These are phyloP conservation scores for Copidosoma aretas DNA, from an alignment of 2,888 invertebrate genomes.

Conservation along the genomic window DNA sequence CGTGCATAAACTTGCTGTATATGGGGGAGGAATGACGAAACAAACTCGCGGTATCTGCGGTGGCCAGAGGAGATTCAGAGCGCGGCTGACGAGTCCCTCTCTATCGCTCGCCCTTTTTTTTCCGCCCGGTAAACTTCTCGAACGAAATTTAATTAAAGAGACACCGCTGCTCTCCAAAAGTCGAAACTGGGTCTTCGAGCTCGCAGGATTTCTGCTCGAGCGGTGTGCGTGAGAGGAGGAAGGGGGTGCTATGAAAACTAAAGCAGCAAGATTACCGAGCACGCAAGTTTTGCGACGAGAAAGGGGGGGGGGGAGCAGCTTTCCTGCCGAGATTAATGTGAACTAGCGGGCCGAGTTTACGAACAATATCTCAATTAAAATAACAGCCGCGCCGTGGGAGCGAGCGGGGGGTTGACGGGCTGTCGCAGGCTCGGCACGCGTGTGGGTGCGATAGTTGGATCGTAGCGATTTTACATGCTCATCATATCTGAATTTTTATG, in stretches of 20 bases:
- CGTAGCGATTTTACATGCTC: too few species aligned
- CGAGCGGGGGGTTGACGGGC: too few species aligned
- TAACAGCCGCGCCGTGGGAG: too few species aligned
- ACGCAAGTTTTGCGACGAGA: constrained; percentile 10
- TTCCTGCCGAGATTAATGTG: too few species aligned
- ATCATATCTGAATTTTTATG: too few species aligned
- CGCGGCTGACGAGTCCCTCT: neutral
- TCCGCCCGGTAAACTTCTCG: neutral
- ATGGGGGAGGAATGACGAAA: too few species aligned
- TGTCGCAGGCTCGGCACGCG: too few species aligned
- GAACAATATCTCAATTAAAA: constrained; percentile 23
- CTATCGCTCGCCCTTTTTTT: neutral
- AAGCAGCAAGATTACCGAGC: constrained; percentile 11
- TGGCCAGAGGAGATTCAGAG: neutral
- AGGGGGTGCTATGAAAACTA: neutral
- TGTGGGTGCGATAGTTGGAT: too few species aligned
- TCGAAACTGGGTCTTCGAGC: constrained; percentile 8
- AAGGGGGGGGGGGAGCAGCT: too few species aligned
- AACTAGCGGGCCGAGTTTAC: neutral
- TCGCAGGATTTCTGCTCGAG: constrained; percentile 1
- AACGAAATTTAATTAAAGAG: constrained; percentile 6
- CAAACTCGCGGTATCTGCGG: too few species aligned
- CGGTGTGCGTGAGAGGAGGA: neutral
- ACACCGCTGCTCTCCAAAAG: constrained; percentile 8
- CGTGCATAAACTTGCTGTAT: too few species aligned